Evolutionary conservation across 2,113 vertebrate species (phyloP).

Genomic region (Thymallus thymallus): DNA sequence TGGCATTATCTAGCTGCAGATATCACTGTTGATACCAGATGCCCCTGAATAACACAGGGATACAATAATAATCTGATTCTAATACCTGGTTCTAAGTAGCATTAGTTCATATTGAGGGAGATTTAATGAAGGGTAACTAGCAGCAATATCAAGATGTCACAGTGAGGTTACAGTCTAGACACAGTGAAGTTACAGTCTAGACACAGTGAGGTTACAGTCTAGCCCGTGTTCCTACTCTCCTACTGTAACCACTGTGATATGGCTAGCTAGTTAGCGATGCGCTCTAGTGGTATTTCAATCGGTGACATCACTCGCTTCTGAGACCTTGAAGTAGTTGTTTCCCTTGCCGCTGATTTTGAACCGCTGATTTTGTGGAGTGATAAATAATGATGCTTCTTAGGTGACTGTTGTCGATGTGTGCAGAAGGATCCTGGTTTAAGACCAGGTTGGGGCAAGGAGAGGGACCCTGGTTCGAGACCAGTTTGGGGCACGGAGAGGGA

Average conservation of each 20-base stretch:
- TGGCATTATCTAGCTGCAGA: slow-evolving; percentile 42
- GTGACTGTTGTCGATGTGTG: no score
- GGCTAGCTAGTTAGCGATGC: no score
- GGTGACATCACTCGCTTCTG: no score
- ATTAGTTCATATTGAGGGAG: slow-evolving; percentile 40
- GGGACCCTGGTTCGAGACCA: no score
- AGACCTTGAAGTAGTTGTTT: no score
- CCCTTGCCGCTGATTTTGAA: no score
- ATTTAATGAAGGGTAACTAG: slow-evolving; percentile 48
- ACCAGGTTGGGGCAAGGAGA: no score
- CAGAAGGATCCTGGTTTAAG: no score
- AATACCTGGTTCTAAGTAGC: slow-evolving; percentile 24
- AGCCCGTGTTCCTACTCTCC: neutral
- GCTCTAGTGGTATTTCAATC: no score
- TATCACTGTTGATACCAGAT: slow-evolving; percentile 60
- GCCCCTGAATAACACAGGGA: slow-evolving; percentile 47
- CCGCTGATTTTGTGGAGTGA: no score
- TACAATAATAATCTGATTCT: slow-evolving; percentile 52
- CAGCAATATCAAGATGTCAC: slow-evolving; percentile 43
- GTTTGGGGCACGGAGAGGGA: no score
- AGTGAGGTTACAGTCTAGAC: neutral
- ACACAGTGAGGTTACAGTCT: slow-evolving; percentile 3
- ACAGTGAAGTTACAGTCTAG: slow-evolving; percentile 37
- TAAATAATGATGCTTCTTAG: no score
- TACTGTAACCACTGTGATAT: neutral